phyloP scores from a whole-genome alignment of 2,113 vertebrate genomes.

The Phasianus colchicus region DNA sequence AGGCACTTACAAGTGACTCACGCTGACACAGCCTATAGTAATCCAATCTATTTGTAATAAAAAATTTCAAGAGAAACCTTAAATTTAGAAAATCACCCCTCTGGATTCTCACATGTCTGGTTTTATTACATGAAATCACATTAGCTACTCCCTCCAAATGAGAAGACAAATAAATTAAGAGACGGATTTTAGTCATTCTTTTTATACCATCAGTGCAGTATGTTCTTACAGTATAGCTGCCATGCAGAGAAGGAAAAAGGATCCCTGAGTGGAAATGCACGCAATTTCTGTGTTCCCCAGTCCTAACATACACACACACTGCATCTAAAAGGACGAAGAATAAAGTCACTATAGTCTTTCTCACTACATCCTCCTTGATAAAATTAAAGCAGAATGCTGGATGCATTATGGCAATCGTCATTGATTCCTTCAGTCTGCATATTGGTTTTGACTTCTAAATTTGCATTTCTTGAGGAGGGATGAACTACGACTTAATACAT shows the following conservation, averaged over 20 bases:
- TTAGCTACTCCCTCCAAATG: constrained; percentile 1
- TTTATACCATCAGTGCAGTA: background rate
- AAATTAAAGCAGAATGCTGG: background rate
- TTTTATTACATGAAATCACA: background rate
- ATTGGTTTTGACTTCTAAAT: rapidly evolving
- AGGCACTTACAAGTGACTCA: constrained; percentile 66
- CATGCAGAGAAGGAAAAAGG: background rate
- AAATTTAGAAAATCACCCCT: constrained; percentile 38
- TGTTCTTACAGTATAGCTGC: background rate
- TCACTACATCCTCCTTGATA: background rate
- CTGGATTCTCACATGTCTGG: background rate
- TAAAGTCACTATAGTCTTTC: background rate
- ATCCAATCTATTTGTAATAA: constrained; percentile 34
- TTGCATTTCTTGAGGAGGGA: background rate
- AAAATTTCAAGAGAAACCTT: constrained; percentile 37
- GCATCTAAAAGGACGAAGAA: background rate
- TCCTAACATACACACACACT: rapidly evolving
- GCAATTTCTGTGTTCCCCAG: background rate
- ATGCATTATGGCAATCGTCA: background rate
- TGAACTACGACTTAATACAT: background rate
- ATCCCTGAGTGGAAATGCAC: background rate
- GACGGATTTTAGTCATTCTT: background rate
- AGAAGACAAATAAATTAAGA: constrained; percentile 23
- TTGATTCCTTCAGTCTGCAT: background rate
- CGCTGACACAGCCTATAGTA: constrained; percentile 17